Conservation (phyloP, 1,140 invertebrate species). For the honey bee (Apis mellifera) region DNA sequence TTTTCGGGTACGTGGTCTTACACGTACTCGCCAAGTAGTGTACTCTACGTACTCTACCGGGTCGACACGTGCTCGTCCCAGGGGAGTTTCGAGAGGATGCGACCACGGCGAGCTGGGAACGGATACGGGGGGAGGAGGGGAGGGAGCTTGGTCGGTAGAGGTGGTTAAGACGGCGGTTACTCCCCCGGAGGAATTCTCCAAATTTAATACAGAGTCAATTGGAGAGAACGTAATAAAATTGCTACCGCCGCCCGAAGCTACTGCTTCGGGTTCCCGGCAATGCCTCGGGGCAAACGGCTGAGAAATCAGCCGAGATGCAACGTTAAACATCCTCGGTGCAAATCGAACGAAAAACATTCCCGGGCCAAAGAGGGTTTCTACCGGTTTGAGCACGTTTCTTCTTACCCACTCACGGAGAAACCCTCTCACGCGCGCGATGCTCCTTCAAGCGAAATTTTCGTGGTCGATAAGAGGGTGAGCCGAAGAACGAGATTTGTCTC, state of each 20-base stretch:
- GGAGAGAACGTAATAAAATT: conserved; percentile 80
- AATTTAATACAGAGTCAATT: conserved; percentile 81
- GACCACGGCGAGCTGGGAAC: conserved; percentile 55
- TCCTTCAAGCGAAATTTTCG: conserved; percentile 48
- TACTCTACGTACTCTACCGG: conserved; percentile 23
- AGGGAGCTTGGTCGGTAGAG: conserved; percentile 9
- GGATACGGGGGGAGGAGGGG: not conserved
- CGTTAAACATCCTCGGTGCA: conserved; percentile 77
- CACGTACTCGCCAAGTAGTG: conserved; percentile 25
- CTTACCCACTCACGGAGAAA: conserved; percentile 21
- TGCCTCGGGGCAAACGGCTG: conserved; percentile 68
- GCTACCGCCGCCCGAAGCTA: conserved; percentile 72
- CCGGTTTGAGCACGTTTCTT: conserved; percentile 29
- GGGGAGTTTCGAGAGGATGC: conserved; percentile 64
- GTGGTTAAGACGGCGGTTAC: conserved; percentile 53
- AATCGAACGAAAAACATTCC: conserved; percentile 69
- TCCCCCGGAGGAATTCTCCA: conserved; percentile 74
- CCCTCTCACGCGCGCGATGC: conserved; percentile 28
- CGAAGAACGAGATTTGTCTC: conserved; percentile 38
- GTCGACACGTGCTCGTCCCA: conserved; percentile 62
- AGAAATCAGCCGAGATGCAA: conserved; percentile 77
- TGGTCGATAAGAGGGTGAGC: conserved; percentile 38
- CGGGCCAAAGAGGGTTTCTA: conserved; percentile 38
- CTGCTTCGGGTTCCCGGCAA: conserved; percentile 35
- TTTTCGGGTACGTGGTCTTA: conserved; percentile 38